A percentile compares a stretch with the other conserved stretches of the same genome.
phyloP scores from a whole-genome alignment of 1,140 invertebrate genomes.

The Prorops nasuta region DNA sequence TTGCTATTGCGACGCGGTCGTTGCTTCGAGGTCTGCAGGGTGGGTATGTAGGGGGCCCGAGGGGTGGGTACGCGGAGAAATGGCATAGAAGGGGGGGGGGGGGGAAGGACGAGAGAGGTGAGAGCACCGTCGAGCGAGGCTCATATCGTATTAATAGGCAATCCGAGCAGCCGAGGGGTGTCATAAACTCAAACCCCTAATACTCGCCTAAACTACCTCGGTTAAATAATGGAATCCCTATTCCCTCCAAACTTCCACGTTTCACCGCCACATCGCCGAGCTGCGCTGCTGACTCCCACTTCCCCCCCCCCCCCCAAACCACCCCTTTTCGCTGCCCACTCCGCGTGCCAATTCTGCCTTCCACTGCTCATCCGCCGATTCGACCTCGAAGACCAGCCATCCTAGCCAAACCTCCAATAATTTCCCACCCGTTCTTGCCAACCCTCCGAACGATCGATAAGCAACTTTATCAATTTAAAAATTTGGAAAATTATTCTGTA shows the following conservation, averaged over 20 bases:
- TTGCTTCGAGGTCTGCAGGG: constrained; percentile 14
- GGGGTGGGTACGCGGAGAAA: constrained; percentile 16
- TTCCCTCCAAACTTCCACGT: constrained; percentile 13
- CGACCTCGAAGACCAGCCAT: no score
- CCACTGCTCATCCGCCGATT: no score
- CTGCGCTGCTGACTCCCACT: neutral
- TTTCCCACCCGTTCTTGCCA: no score
- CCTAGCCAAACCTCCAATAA: no score
- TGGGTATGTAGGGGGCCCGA: constrained; percentile 16
- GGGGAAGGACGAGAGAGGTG: constrained; percentile 5
- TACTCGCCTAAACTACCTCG: constrained; percentile 59
- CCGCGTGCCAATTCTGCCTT: no score
- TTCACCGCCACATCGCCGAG: constrained; percentile 1
- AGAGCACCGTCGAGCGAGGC: constrained; percentile 35
- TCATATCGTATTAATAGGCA: constrained; percentile 60
- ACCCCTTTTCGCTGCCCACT: no score
- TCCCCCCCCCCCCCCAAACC: constrained; percentile 1
- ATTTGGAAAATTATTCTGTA: no score
- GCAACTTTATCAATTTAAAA: no score
- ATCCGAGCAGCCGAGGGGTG: constrained; percentile 56
- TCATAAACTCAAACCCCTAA: constrained; percentile 59
- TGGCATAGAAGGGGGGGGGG: constrained; percentile 7
- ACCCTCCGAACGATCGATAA: no score
- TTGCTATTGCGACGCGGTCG: constrained; percentile 3
- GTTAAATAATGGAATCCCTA: constrained; percentile 58